Percentiles rank a stretch among this genome's conserved stretches.
Conservation (phyloP, 2,113 vertebrate genomes). For the Equus przewalskii region DNA sequence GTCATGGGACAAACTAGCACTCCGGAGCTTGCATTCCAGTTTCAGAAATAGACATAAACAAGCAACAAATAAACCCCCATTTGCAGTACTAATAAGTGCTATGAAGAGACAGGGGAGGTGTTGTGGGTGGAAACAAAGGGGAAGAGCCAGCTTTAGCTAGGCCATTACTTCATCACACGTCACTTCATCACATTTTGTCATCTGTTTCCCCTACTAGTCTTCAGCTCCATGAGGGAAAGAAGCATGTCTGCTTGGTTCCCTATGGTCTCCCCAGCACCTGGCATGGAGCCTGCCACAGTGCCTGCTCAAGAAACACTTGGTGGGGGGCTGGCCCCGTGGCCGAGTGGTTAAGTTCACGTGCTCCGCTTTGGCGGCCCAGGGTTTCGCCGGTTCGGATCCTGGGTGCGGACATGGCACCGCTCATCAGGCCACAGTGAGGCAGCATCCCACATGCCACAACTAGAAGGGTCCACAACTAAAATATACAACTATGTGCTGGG, state of each 20-base stretch:
- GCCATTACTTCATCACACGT: background rate
- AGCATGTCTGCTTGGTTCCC: background rate
- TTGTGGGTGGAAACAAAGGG: background rate
- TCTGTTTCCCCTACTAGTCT: background rate
- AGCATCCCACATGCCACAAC: too few species aligned
- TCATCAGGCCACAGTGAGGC: too few species aligned
- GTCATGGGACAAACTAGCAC: background rate
- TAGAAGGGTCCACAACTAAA: too few species aligned
- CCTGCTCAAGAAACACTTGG: background rate
- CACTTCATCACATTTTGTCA: background rate
- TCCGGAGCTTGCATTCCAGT: background rate
- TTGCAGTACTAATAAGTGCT: background rate
- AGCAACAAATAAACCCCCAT: background rate
- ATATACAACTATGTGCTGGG: too few species aligned
- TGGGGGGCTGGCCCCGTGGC: too few species aligned
- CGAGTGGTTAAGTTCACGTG: too few species aligned
- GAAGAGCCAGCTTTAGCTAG: background rate
- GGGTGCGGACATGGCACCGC: too few species aligned
- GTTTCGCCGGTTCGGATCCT: too few species aligned
- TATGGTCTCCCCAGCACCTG: background rate
- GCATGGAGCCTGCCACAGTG: background rate
- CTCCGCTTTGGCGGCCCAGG: too few species aligned
- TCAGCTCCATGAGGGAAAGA: background rate
- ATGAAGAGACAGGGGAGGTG: background rate
- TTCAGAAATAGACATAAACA: conserved; percentile 11